phyloP scores from a whole-genome alignment of 2,888 invertebrate species.

The Cheilosia scutellata region DNA sequence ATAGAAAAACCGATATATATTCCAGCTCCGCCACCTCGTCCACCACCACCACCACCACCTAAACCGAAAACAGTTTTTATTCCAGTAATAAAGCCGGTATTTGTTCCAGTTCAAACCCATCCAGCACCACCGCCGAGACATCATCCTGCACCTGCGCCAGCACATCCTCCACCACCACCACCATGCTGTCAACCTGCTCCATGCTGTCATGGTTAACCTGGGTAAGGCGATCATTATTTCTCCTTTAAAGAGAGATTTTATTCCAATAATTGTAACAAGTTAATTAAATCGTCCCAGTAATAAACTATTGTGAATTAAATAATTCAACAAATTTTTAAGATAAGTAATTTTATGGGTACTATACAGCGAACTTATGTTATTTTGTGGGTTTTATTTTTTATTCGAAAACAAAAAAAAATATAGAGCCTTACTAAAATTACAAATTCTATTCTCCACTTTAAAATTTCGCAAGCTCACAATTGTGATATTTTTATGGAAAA shows the following conservation, averaged over 20 bases:
- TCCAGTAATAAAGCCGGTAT: constrained; percentile 10
- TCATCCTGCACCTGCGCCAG: constrained; percentile 19
- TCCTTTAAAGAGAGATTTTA: not conserved
- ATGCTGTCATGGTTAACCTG: constrained; percentile 42
- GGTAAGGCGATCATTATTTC: not conserved
- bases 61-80: not conserved
- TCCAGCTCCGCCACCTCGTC: constrained; percentile 11
- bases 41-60: constrained; percentile 10
- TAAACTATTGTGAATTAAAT: too few relatives aligned
- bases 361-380: too few relatives aligned
- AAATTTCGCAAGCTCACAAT: too few relatives aligned
- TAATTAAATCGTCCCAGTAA: too few relatives aligned
- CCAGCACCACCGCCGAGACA: constrained; percentile 27
- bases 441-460: too few relatives aligned
- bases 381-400: too few relatives aligned
- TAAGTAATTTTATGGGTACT: too few relatives aligned
- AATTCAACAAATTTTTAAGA: too few relatives aligned
- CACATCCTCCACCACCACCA: constrained; percentile 21
- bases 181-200: constrained; percentile 48
- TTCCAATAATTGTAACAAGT: too few relatives aligned
- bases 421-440: too few relatives aligned
- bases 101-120: constrained; percentile 18
- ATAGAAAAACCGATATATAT: constrained; percentile 7
- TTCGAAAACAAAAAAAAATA: too few relatives aligned
- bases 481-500: too few relatives aligned